Evolutionary conservation across 2,888 invertebrate species (phyloP).

Genomic region (Cecidostiba fungosa): DNA sequence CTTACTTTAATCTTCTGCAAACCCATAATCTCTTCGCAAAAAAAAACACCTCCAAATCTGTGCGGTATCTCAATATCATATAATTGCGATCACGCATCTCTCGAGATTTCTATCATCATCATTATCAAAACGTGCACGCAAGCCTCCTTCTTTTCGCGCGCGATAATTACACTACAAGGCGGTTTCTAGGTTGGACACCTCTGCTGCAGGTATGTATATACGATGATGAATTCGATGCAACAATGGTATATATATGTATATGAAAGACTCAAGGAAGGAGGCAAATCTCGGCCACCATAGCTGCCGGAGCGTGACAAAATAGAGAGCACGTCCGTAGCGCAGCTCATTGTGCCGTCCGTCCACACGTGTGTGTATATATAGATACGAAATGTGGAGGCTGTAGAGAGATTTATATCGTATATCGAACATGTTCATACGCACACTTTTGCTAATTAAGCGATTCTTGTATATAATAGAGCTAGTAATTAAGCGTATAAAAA

Average conservation of each 20-base stretch:
- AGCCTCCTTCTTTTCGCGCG: neutral
- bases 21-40: neutral
- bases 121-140: no score
- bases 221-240: slow-evolving; percentile 37
- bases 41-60: neutral
- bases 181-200: slow-evolving; percentile 77
- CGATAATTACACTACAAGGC: slow-evolving; percentile 67
- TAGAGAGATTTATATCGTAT: neutral
- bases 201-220: slow-evolving; percentile 67
- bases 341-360: slow-evolving; percentile 62
- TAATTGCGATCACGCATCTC: neutral
- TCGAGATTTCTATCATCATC: neutral
- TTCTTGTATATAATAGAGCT: neutral
- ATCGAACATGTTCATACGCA: neutral
- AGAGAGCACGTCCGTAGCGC: slow-evolving; percentile 69
- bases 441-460: neutral
- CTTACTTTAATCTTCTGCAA: no score
- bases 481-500: neutral
- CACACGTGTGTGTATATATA: slow-evolving; percentile 18
- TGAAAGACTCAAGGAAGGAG: slow-evolving; percentile 58
- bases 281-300: slow-evolving; percentile 73
- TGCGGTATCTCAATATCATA: neutral
- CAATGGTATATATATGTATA: neutral
- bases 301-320: slow-evolving; percentile 76
- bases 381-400: neutral